phyloP scores from a whole-genome alignment of 2,797 vertebrate species.

The Periophthalmus magnuspinnatus region DNA sequence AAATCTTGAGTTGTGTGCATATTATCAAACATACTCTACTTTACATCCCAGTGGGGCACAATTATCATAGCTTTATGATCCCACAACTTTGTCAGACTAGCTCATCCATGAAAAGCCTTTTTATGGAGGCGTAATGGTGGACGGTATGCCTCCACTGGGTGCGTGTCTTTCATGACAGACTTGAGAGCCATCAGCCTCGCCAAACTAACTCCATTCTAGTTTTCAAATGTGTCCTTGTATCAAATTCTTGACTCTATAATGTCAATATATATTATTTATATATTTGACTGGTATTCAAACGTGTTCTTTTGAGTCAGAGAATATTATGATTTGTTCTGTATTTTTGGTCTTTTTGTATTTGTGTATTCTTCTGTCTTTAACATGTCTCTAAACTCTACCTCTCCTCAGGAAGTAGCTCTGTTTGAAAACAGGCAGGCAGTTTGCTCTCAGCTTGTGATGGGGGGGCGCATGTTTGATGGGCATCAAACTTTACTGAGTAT shows the following conservation, averaged over 20 bases:
- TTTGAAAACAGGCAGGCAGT: conserved; percentile 48
- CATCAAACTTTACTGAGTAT: conserved; percentile 42
- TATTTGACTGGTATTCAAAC: background rate
- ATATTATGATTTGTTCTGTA: background rate
- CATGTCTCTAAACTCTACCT: conserved; percentile 24
- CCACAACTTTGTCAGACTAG: conserved; percentile 75
- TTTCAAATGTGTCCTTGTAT: background rate
- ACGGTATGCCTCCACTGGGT: conserved; percentile 56
- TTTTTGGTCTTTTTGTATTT: background rate
- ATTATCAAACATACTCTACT: background rate
- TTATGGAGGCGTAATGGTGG: conserved; percentile 73
- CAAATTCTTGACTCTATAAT: background rate
- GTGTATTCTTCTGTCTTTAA: conserved; percentile 36
- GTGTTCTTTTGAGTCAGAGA: background rate
- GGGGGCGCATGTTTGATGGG: conserved; percentile 37
- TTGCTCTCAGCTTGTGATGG: conserved; percentile 50
- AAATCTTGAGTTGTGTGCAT: background rate
- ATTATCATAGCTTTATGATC: conserved; percentile 45
- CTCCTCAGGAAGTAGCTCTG: conserved; percentile 37
- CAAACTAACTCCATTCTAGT: background rate
- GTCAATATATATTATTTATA: background rate
- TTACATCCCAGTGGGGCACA: conserved; percentile 16
- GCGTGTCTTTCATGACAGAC: conserved; percentile 20
- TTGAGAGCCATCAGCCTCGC: background rate
- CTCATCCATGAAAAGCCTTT: conserved; percentile 74